Base-by-base conservation (phyloP, 2,797 vertebrate species). In the Hemibagrus guttatus region DNA sequence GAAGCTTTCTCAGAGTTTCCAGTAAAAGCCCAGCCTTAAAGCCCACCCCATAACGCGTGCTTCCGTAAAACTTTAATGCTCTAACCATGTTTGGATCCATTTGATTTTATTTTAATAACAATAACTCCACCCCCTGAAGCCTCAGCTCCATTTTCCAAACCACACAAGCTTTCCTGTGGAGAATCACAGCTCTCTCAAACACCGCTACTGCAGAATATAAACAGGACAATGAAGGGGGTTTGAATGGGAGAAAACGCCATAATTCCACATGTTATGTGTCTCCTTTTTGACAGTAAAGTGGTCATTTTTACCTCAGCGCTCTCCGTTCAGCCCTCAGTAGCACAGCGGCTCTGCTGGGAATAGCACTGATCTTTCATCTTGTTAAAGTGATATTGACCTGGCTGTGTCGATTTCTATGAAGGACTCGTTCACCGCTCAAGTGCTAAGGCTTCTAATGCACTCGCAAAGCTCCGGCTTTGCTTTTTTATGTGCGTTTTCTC, bases 321-420 rank as follows among this genome's bases (percentile, higher is more conserved):
- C 52, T 80, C 31, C 2, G 75, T 80, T 21, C 21, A 1, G 79
- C 68, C 74, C 39, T 46, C 52, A 14, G 42, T 39, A 17, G 71
- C 81, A 46, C 7, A 17, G 86, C 35, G 26, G 63, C 39, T 52
- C 71, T 78, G 81, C 69, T 64, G 86, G 86, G 86, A 83, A 46
- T 52, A 61, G 63, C 64, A 23, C 52, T 80, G 82, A 75, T 69
- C 35, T 74, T 84, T 84, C 63, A 84, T 87, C 75, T 52, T 78
- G 86, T 78, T 87, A 84, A 84, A 87, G 81, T 79, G 81, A 79
- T 84, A 84, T 87, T 87, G 81, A 87, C 86, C 81, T 14, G 86
- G 49, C 71, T 75, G 59, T 68, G 81, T 87, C 46, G 86, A 83
- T 87, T 83, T 75, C 72, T 83, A 78, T 78, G 81, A 87, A 87